phyloP scores from a whole-genome alignment of 1,140 invertebrate genomes.

The Goniozus legneri region DNA sequence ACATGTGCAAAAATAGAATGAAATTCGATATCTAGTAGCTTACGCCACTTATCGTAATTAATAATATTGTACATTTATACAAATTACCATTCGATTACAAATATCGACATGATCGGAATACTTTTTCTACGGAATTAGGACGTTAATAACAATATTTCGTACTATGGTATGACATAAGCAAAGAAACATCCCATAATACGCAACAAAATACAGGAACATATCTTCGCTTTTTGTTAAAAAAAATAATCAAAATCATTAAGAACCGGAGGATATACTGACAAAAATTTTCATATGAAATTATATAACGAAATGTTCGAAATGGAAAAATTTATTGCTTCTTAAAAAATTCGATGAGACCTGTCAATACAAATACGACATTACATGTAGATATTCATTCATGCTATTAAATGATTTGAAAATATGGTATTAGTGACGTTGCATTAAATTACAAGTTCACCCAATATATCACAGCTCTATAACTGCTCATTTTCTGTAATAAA shows the following conservation, averaged over 20 bases:
- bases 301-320: too few relatives aligned
- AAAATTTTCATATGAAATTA: too few relatives aligned
- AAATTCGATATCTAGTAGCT: neutral
- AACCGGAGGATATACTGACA: too few relatives aligned
- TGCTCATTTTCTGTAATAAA: too few relatives aligned
- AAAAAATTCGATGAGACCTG: too few relatives aligned
- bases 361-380: neutral
- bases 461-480: too few relatives aligned
- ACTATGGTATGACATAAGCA: neutral
- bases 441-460: too few relatives aligned
- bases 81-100: neutral
- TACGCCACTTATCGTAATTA: neutral
- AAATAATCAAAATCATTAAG: neutral
- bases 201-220: neutral
- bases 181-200: neutral
- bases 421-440: neutral
- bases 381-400: neutral
- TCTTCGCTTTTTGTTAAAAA: neutral
- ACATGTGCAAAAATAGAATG: neutral
- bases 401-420: neutral
- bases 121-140: neutral
- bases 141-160: neutral
- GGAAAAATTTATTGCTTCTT: too few relatives aligned
- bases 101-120: neutral
- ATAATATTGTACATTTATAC: neutral